Percentiles rank a stretch among this genome's conserved stretches.
phyloP scores from a whole-genome alignment of 2,888 invertebrate genomes.

The Oscheius sp. region DNA sequence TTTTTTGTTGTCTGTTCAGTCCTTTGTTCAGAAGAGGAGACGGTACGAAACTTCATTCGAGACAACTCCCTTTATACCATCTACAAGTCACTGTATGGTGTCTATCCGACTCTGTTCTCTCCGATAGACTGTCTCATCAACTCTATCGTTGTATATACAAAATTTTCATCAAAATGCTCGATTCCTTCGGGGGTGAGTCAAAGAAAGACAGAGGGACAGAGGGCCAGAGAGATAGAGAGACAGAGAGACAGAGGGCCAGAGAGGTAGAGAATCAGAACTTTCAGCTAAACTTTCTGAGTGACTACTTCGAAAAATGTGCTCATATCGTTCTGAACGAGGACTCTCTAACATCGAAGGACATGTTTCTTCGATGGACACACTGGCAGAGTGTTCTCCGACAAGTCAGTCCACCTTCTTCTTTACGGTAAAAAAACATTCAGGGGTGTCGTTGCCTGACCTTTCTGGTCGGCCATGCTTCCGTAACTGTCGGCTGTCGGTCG shows the following conservation, averaged over 20 bases:
- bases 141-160: conserved; percentile 28
- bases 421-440: background rate
- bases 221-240: no score
- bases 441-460: conserved; percentile 13
- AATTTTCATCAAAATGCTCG: conserved; percentile 18
- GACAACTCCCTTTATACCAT: conserved; percentile 29
- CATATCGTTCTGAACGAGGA: conserved; percentile 4
- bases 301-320: conserved; percentile 27
- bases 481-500: conserved; percentile 1
- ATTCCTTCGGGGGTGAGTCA: conserved; percentile 25
- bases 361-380: conserved; percentile 22
- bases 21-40: conserved; percentile 22
- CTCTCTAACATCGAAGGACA: conserved; percentile 2
- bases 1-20: background rate
- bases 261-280: no score
- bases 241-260: no score
- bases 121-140: conserved; percentile 20
- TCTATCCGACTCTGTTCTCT: conserved; percentile 28
- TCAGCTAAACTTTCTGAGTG: conserved; percentile 22
- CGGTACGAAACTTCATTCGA: conserved; percentile 1
- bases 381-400: conserved; percentile 32
- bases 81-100: conserved; percentile 29
- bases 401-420: conserved; percentile 1
- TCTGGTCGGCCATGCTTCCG: background rate
- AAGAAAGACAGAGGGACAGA: no score